Evolutionary conservation across 2,888 invertebrate species (phyloP).

Genomic region (Silvanus unidentatus): DNA sequence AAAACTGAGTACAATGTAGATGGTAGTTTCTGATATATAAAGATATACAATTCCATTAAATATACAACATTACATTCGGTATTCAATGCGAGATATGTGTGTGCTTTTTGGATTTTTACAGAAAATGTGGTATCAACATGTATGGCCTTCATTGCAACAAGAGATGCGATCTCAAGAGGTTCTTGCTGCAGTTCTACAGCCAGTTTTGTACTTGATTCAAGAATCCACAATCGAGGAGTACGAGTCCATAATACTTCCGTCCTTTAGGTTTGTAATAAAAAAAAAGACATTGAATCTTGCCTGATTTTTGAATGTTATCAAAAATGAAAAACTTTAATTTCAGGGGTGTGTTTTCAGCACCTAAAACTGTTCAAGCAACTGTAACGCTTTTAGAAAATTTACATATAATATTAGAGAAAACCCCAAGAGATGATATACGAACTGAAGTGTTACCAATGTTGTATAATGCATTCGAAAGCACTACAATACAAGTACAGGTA

Average conservation of each 20-base stretch:
- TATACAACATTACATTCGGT: too few relatives aligned
- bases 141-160: slow-evolving; percentile 82
- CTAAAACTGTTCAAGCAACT: slow-evolving; percentile 78
- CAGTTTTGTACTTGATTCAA: slow-evolving; percentile 76
- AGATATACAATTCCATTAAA: too few relatives aligned
- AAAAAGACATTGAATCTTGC: too few relatives aligned
- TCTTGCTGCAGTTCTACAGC: slow-evolving; percentile 76
- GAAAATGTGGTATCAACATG: slow-evolving; percentile 94
- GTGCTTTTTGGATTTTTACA: too few relatives aligned
- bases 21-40: too few relatives aligned
- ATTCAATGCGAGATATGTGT: too few relatives aligned
- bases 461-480: slow-evolving; percentile 80
- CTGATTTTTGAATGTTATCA: too few relatives aligned
- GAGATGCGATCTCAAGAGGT: slow-evolving; percentile 84
- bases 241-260: slow-evolving; percentile 73
- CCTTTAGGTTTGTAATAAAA: slow-evolving; percentile 68
- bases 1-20: too few relatives aligned
- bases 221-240: slow-evolving; percentile 75
- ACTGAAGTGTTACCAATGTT: slow-evolving; percentile 81
- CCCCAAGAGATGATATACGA: slow-evolving; percentile 70
- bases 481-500: slow-evolving; percentile 87
- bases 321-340: slow-evolving; percentile 22
- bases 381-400: slow-evolving; percentile 85
- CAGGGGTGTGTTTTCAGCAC: slow-evolving; percentile 68
- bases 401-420: slow-evolving; percentile 83